phyloP scores from a whole-genome alignment of 2,888 invertebrate species.

The Parnassius orleans region DNA sequence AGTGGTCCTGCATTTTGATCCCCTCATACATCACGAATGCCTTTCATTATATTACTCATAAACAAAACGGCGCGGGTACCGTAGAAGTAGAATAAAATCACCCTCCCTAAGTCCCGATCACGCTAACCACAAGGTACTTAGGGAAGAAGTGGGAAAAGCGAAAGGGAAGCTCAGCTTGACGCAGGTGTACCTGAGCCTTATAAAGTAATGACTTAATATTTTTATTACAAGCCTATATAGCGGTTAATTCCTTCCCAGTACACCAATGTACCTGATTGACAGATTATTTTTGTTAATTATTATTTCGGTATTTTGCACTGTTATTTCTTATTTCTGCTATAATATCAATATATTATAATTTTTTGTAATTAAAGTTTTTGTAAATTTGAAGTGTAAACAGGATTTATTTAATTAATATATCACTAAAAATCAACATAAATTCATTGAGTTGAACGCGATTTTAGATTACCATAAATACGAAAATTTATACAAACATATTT shows the following conservation, averaged over 20 bases:
- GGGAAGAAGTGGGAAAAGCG: constrained; percentile 41
- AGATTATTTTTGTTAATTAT: no score
- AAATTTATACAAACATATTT: no score
- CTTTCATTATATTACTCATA: constrained; percentile 28
- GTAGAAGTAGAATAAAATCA: constrained; percentile 34
- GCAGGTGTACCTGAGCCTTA: constrained; percentile 65
- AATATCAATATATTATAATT: no score
- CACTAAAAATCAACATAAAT: no score
- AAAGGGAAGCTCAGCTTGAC: constrained; percentile 44
- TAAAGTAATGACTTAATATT: constrained; percentile 75
- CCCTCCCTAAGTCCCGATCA: constrained; percentile 48
- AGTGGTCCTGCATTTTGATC: not conserved
- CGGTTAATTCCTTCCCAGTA: constrained; percentile 43
- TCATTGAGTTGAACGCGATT: no score
- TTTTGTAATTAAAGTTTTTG: no score
- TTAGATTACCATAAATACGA: no score
- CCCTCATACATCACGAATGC: constrained; percentile 3
- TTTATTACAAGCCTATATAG: constrained; percentile 60
- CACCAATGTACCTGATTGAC: no score
- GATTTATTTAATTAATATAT: no score
- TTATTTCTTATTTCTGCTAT: no score
- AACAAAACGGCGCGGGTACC: constrained; percentile 41
- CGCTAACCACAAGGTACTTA: constrained; percentile 57
- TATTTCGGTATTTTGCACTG: no score
- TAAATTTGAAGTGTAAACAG: no score